Conservation (phyloP, 2,113 vertebrate genomes). For the Bujurquina vittata region DNA sequence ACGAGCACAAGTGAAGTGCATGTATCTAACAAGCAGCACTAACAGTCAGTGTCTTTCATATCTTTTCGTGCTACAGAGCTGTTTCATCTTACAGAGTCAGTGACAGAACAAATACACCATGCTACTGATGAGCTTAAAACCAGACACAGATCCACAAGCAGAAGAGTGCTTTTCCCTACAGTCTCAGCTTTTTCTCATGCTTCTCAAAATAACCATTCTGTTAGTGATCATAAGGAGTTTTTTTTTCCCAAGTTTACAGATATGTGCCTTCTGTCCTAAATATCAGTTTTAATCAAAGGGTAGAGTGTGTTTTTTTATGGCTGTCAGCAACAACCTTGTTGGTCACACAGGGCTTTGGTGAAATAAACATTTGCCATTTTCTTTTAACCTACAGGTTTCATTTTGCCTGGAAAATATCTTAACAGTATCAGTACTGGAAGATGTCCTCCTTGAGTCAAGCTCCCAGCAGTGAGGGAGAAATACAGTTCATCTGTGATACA, state of each 20-base stretch:
- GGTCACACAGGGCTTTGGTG: not conserved
- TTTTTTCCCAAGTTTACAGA: not conserved
- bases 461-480: not conserved
- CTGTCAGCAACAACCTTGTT: not conserved
- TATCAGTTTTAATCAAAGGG: not conserved
- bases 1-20: not conserved
- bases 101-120: slow-evolving; percentile 14
- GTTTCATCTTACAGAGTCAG: not conserved
- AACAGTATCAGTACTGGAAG: not conserved
- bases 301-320: not conserved
- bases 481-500: too few species aligned
- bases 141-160: slow-evolving; percentile 21
- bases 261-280: not conserved
- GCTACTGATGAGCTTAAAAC: slow-evolving; percentile 37
- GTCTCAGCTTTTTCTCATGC: slow-evolving; percentile 9
- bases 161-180: not conserved
- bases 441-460: not conserved
- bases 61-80: not conserved
- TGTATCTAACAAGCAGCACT: not conserved
- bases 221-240: slow-evolving; percentile 7
- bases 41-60: not conserved
- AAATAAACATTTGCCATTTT: not conserved
- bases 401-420: not conserved
- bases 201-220: slow-evolving; percentile 3
- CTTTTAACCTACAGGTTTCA: not conserved